Evolutionary conservation across 2,113 vertebrate species (phyloP).

Genomic region (Candoia aspera): DNA sequence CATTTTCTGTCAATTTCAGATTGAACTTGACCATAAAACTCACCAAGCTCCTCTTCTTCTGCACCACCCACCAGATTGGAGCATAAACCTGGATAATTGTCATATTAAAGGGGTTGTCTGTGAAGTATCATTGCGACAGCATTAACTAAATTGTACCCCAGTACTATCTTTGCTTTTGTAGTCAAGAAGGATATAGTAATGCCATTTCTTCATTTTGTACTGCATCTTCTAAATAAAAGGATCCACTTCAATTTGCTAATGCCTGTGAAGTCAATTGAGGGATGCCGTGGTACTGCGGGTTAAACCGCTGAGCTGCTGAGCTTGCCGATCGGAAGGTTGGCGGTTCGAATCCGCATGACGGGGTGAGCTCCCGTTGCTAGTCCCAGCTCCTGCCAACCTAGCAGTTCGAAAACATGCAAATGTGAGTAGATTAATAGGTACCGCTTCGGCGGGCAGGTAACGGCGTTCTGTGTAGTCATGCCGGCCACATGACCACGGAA

Average conservation of each 20-base stretch:
- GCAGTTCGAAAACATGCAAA: too few species aligned
- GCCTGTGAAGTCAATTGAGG: not conserved
- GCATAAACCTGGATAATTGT: not conserved
- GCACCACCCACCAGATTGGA: not conserved
- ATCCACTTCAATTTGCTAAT: not conserved
- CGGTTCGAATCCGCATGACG: too few species aligned
- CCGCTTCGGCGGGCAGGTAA: too few species aligned
- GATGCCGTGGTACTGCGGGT: too few species aligned
- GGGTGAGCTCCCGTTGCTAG: too few species aligned
- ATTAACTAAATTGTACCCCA: not conserved
- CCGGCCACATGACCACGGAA: too few species aligned
- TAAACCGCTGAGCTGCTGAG: too few species aligned
- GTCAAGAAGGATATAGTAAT: not conserved
- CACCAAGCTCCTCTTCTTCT: not conserved
- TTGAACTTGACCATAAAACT: not conserved
- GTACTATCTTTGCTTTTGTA: not conserved
- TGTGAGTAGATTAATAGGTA: too few species aligned
- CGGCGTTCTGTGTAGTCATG: too few species aligned
- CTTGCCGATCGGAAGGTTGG: too few species aligned
- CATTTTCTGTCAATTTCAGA: not conserved
- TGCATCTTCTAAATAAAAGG: not conserved
- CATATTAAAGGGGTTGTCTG: not conserved
- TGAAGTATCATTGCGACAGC: not conserved
- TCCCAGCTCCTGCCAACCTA: too few species aligned
- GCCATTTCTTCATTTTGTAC: not conserved